These are phyloP conservation scores for Polia nebulosa DNA, from an alignment of 2,888 invertebrate species.

Conservation along the genomic window DNA sequence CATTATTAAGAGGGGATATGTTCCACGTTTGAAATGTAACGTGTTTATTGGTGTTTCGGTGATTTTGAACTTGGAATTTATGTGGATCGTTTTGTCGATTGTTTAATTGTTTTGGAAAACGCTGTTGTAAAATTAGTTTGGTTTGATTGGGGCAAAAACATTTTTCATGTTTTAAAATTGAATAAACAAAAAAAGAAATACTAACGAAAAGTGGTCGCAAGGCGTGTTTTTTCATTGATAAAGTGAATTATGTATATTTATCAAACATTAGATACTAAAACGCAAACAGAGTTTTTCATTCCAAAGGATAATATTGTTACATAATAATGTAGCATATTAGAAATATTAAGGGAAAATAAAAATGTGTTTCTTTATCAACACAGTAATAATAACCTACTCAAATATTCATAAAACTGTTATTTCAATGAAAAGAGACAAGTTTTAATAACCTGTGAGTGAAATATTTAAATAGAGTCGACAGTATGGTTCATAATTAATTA, in stretches of 20 bases:
- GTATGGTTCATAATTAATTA: constrained; percentile 2
- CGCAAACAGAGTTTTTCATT: too few relatives aligned
- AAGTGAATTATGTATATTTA: too few relatives aligned
- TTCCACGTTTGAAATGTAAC: constrained; percentile 13
- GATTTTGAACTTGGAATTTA: constrained; percentile 3
- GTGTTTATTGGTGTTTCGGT: constrained; percentile 2
- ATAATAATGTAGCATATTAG: background rate
- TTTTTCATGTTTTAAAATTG: too few relatives aligned
- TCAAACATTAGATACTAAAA: too few relatives aligned
- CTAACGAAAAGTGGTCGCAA: too few relatives aligned
- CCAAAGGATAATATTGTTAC: background rate
- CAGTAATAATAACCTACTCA: background rate
- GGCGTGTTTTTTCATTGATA: too few relatives aligned
- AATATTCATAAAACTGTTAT: background rate
- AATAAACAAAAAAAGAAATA: too few relatives aligned
- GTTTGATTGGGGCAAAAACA: background rate
- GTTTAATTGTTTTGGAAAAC: background rate
- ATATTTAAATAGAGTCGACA: background rate
- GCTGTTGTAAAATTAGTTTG: background rate
- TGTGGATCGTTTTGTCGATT: background rate
- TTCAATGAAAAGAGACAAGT: constrained; percentile 13
- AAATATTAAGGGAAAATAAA: background rate
- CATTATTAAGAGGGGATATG: constrained; percentile 32
- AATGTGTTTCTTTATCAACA: background rate
- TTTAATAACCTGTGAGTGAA: background rate